Evolutionary conservation across 2,113 vertebrate genomes (phyloP), one percentile per base, ranked within the genome.

Genomic region (Marmota monax): DNA sequence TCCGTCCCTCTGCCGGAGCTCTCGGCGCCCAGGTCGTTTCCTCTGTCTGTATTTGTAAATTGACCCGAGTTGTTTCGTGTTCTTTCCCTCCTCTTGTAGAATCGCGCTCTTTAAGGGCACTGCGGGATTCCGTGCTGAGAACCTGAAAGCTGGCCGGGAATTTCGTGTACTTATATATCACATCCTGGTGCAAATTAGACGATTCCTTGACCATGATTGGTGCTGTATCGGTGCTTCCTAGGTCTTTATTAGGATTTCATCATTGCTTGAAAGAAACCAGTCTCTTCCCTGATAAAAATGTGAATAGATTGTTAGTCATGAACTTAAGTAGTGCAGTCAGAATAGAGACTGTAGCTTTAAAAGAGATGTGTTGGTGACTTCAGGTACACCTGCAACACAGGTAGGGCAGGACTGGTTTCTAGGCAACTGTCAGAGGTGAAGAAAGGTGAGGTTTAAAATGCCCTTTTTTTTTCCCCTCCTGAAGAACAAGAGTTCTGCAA

Each of bases 351-450:
- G 98, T 97, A 92, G 96, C 98, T 98, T 98, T 98, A 98, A 98
- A 97, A 95, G 97, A 97, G 97, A 94, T 97, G 98, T 96, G 97
- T 94, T 86, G 92, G 96, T 97, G 97, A 97, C 98, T 96, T 87
- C 27, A 97, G 97, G 96, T 94, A 97, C 98, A 98, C 98, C 98
- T 97, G 98, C 96, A 93, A 83, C 98, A 98, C 98, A 98, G 98
- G 98, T 98, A 98, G 97, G 97, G 97, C 98, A 94, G 95, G 98
- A 97, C 98, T 92, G 97, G 98, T 98, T 98, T 95, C 98, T 78
- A 97, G 97, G 98, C 97, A 98, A 98, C 98, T 98, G 98, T 98
- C 97, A 96, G 98, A 86, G 98, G 98, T 98, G 98, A 98, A 95
- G 97, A 97, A 98, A 98, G 98, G 98, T 98, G 98, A 98, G 96